A percentile compares a stretch with the other conserved stretches of the same genome.
Conservation (phyloP, 1,140 invertebrate genomes). For the Leguminivora glycinivorella region DNA sequence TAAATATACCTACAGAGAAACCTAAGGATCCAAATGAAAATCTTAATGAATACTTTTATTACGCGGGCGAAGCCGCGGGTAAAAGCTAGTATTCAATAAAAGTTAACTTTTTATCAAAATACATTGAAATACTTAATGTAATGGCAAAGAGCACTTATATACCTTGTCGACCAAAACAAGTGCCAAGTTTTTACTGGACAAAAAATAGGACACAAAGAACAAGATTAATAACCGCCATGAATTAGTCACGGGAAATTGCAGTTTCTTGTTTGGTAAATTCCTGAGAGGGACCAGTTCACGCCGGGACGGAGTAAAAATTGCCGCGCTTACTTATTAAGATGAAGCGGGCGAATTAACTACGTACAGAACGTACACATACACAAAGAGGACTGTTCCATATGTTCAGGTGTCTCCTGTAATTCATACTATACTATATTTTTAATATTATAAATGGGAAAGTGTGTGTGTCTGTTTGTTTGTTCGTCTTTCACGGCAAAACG, state of each 20-base stretch:
- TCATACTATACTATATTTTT: no score
- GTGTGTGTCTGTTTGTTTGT: no score
- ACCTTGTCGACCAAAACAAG: slow-evolving; percentile 27
- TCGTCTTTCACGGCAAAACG: no score
- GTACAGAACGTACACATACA: slow-evolving; percentile 37
- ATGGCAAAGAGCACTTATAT: not conserved
- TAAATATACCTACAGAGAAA: no score
- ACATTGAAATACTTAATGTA: not conserved
- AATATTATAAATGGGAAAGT: no score
- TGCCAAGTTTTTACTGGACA: slow-evolving; percentile 34
- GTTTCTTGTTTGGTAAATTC: slow-evolving; percentile 59
- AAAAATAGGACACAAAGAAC: slow-evolving; percentile 46
- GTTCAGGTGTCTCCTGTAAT: no score
- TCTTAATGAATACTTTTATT: no score
- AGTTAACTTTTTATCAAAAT: not conserved
- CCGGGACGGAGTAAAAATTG: slow-evolving; percentile 47
- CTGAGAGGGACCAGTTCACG: slow-evolving; percentile 38
- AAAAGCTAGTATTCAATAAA: no score
- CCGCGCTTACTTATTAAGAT: slow-evolving; percentile 47
- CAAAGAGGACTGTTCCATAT: not conserved
- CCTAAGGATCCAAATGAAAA: no score
- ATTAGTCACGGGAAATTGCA: slow-evolving; percentile 57
- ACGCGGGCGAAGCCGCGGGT: no score
- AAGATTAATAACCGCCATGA: slow-evolving; percentile 56
- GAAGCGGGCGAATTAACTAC: slow-evolving; percentile 46